Conservation (phyloP, 2,888 invertebrate species). For the Anorthoa munda region DNA sequence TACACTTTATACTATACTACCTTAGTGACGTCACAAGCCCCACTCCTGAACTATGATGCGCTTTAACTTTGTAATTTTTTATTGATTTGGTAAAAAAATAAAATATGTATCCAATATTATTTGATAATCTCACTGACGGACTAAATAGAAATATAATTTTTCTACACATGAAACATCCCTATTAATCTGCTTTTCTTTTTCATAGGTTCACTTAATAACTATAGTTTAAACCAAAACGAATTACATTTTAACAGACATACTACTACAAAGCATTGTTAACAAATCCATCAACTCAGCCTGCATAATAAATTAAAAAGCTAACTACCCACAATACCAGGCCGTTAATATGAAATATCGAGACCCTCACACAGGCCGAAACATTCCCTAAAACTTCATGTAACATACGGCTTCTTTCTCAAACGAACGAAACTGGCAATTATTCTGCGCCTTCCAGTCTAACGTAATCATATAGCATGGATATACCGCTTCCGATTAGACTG, state of each 20-base stretch:
- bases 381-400: neutral
- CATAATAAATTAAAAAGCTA: neutral
- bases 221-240: neutral
- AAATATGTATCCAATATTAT: too few species aligned
- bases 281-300: neutral
- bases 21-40: too few species aligned
- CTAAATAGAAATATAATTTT: too few species aligned
- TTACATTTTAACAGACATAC: neutral
- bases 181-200: neutral
- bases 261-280: conserved; percentile 1
- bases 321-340: neutral
- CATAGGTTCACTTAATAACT: neutral
- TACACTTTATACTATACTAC: too few species aligned
- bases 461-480: too few species aligned
- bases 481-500: neutral
- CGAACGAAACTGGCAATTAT: neutral
- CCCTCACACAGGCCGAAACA: too few species aligned
- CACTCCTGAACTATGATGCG: too few species aligned
- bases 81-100: too few species aligned
- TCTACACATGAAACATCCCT: too few species aligned
- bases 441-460: too few species aligned
- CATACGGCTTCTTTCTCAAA: neutral
- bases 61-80: too few species aligned
- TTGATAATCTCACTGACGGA: too few species aligned
- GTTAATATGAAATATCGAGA: neutral